A percentile compares a stretch with the other conserved stretches of the same genome.
phyloP scores from a whole-genome alignment of 2,888 invertebrate species.

The Plemyria rubiginata region DNA sequence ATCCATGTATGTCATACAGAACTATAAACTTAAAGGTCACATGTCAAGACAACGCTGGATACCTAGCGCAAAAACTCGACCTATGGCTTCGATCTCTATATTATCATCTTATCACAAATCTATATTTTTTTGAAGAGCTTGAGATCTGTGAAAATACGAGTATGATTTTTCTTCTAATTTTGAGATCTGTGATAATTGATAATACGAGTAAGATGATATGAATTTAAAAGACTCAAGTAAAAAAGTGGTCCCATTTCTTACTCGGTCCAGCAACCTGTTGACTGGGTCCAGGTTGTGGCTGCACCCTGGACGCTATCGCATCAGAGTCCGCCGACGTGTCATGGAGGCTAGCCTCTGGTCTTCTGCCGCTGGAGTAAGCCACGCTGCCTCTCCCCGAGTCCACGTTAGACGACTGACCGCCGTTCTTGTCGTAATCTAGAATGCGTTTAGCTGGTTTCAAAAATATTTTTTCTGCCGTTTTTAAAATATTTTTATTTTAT shows the following conservation, averaged over 20 bases:
- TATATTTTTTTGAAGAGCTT: too few species aligned
- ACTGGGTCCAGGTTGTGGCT: constrained; percentile 70
- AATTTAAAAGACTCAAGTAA: neutral
- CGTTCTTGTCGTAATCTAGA: constrained; percentile 90
- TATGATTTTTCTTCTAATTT: too few species aligned
- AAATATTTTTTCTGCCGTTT: constrained; percentile 23
- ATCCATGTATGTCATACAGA: too few species aligned
- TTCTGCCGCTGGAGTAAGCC: constrained; percentile 90
- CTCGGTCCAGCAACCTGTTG: constrained; percentile 66
- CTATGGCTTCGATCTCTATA: too few species aligned
- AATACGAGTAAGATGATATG: neutral
- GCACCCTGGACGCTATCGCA: constrained; percentile 65
- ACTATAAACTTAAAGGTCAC: too few species aligned
- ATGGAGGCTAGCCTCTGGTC: constrained; percentile 78
- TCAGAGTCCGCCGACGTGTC: constrained; percentile 87
- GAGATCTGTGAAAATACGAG: too few species aligned
- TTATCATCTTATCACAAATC: too few species aligned
- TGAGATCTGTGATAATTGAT: too few species aligned
- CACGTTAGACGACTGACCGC: constrained; percentile 90
- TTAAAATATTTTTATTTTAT: constrained; percentile 8
- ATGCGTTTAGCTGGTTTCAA: constrained; percentile 31
- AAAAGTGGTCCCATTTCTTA: constrained; percentile 35
- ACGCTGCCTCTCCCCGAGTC: constrained; percentile 93
- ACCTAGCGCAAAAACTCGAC: too few species aligned
- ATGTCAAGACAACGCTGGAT: too few species aligned